Conservation (phyloP, 2,797 vertebrate genomes). For the Tolypeutes matacus region DNA sequence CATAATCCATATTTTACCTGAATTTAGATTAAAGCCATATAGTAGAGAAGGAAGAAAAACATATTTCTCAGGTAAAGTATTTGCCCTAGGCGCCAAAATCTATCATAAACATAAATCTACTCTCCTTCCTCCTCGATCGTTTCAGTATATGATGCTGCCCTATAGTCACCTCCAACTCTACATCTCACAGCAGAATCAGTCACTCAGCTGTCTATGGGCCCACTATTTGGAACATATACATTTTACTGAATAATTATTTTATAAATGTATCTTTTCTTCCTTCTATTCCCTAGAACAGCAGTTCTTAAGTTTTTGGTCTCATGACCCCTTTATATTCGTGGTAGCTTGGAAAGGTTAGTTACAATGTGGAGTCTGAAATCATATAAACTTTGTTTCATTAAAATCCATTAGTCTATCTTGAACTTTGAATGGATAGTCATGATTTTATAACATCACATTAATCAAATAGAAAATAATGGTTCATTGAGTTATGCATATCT, state of each 20-base stretch:
- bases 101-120: conserved; percentile 30
- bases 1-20: neutral
- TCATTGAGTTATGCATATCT: neutral
- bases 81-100: neutral
- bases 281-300: neutral
- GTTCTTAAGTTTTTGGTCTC: neutral
- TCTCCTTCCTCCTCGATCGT: neutral
- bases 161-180: neutral
- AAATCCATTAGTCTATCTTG: conserved; percentile 54
- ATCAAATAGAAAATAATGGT: neutral
- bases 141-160: neutral
- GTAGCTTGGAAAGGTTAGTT: conserved; percentile 14
- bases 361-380: neutral
- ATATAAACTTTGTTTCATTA: conserved; percentile 40
- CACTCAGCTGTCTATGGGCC: neutral
- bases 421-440: neutral
- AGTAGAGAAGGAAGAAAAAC: neutral
- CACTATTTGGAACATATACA: neutral
- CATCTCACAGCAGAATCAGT: neutral
- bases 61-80: neutral
- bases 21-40: conserved; percentile 33
- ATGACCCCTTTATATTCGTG: conserved; percentile 11
- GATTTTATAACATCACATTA: neutral
- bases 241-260: conserved; percentile 57
- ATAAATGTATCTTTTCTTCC: conserved; percentile 49